Base-by-base conservation (phyloP, 2,888 invertebrate genomes). In the Agapetus fuscipes region DNA sequence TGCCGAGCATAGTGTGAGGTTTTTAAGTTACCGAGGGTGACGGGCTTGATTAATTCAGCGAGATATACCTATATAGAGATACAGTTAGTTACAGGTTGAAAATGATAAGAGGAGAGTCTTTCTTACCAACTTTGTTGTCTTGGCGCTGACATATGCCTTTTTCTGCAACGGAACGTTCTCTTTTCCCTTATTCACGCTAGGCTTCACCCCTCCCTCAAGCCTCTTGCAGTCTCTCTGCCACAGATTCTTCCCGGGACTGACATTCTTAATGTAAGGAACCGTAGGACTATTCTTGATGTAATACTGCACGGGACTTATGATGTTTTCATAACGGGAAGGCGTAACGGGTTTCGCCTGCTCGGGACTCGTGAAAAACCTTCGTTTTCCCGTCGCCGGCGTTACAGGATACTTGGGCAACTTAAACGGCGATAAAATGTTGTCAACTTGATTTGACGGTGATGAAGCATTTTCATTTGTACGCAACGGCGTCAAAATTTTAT, bases 201-300 rank as follows among this genome's bases (percentile, higher is more conserved):
- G n/a, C n/a, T n/a, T n/a, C n/a, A n/a, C n/a, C n/a, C n/a, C n/a
- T n/a, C n/a, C n/a, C n/a, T n/a, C n/a, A n/a, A n/a, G n/a, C n/a
- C n/a, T n/a, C n/a, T n/a, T n/a, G n/a, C n/a, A n/a, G n/a, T n/a
- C n/a, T n/a, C 13, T 43, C 30, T 41, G 39, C 50, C 52, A 17
- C 51, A 53, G 9, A 51, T 56, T 17, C 53, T 49, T 45, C 17
- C 42, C 50, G 10, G 52, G 37, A 17, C 55, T 57, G n/a, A 61
- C 54, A 16, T 52, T 55, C 17, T 55, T 50, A 43, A 60, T 54
- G 1, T 63, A 46, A 0, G 65, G 65, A 0, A 59, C 56, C 2
- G 53, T 54, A 2, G 58, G 54, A 0, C 62, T 62, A 24, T 61
- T 61, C 11, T 64, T 60, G 37, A 63, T 64, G 38, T 65, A 65